Base-by-base conservation (phyloP, 53 echinoderm and acorn worm species). In the Holothuria leucospilota region DNA sequence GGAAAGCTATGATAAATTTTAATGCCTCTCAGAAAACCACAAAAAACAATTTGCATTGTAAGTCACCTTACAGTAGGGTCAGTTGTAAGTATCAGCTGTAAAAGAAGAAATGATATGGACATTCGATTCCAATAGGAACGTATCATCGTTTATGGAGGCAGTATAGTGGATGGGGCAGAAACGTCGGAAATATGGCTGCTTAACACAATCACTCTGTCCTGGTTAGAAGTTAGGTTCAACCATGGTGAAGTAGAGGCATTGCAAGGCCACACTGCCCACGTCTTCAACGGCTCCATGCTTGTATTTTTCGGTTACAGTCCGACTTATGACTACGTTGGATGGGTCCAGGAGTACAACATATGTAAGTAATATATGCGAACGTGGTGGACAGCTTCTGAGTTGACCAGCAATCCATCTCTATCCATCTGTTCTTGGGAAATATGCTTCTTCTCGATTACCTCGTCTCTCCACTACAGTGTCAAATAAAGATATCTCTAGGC, bases 231-330 rank as follows among this genome's bases (percentile, higher is more conserved):
- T 40, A 89, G 65, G 42, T 65, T 68, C 14, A 88, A 82, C 29
- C 18, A 39, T 49, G 41, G 62, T 27, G 78, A 63, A 21, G 87
- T 90, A 8, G 21, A 90, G 26, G 65, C 86, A 34, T 68, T 99
- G 25, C 92, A 99, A 58, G 99, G 99, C 8, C 99, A 99, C 80
- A 93, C 92, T 26, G 95, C 99, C 2, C 92, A 95, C 78, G 71
- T 94, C 6, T 75, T 95, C 13, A 86, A 85, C 61, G 87, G 92
- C 51, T 85, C 88, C 59, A 95, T 99, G 99, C 15, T 92, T 4
- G 91, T 95, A 13, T 63, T 95, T 63, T 99, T 94, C 82, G 99
- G 99, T 2, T 99, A 95, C 69, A 95, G 86, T 63, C 95, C 95
- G 11, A 63, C 71, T 27, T 94, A 89, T 71, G 87, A 95, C 63